These are phyloP conservation scores for Lindbergichthys nudifrons DNA, from an alignment of 2,797 vertebrate species.

Conservation along the genomic window DNA sequence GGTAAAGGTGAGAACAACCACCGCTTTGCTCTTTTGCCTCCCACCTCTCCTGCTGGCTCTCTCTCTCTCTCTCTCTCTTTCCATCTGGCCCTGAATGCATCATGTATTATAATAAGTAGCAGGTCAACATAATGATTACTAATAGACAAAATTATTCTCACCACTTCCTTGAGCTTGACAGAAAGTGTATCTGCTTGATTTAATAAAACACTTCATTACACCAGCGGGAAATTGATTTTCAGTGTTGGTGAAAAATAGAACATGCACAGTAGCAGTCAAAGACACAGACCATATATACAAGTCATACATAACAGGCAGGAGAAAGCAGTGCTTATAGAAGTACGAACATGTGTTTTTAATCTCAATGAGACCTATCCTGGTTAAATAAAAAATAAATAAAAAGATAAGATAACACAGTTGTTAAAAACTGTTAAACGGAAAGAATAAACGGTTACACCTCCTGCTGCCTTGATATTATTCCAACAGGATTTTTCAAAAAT, in stretches of 20 bases:
- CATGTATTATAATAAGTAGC: not conserved
- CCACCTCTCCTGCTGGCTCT: not conserved
- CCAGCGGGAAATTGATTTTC: not conserved
- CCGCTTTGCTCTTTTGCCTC: slow-evolving; percentile 23
- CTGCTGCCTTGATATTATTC: too few relatives aligned
- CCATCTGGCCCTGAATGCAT: not conserved
- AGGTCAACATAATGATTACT: too few relatives aligned
- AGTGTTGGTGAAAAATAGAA: too few relatives aligned
- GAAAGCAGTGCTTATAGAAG: not conserved
- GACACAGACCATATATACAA: not conserved
- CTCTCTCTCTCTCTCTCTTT: not conserved
- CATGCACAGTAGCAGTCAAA: not conserved
- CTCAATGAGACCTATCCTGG: too few relatives aligned
- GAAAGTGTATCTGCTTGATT: not conserved
- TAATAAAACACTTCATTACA: not conserved
- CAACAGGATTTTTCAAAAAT: too few relatives aligned
- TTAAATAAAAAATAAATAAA: too few relatives aligned
- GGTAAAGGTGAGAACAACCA: slow-evolving; percentile 96
- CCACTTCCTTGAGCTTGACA: not conserved
- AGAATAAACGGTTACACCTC: not conserved
- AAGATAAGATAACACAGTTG: not conserved
- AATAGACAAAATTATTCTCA: not conserved
- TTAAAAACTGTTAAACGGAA: not conserved
- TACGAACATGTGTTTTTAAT: not conserved
- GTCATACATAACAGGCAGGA: not conserved